Percentiles rank a stretch among this genome's conserved stretches.
phyloP scores from a whole-genome alignment of 2,888 invertebrate genomes.

The Melikaiella ostensackeni region DNA sequence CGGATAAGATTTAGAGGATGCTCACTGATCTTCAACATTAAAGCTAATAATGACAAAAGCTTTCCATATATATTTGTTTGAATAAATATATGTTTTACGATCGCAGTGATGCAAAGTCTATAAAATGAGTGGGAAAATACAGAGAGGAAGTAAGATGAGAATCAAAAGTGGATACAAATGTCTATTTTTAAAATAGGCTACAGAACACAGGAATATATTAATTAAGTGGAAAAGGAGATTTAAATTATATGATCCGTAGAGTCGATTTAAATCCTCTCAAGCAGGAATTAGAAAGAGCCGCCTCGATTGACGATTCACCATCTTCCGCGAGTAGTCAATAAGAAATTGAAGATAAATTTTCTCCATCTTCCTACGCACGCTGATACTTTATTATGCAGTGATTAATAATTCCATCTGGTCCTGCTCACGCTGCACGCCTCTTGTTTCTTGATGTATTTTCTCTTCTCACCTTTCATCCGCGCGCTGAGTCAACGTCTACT shows the following conservation, averaged over 20 bases:
- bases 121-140: no score
- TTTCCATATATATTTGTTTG: no score
- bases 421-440: slow-evolving; percentile 26
- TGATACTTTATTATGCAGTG: slow-evolving; percentile 53
- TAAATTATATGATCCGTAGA: slow-evolving; percentile 12
- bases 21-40: no score
- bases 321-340: slow-evolving; percentile 18
- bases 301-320: not conserved
- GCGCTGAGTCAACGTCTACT: slow-evolving; percentile 47
- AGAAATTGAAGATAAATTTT: slow-evolving; percentile 48
- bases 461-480: slow-evolving; percentile 48
- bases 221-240: not conserved
- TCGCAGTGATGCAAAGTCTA: no score
- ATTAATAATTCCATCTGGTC: slow-evolving; percentile 47
- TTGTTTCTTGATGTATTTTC: slow-evolving; percentile 22
- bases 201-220: no score
- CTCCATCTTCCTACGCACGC: slow-evolving; percentile 52
- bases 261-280: slow-evolving; percentile 14
- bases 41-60: no score
- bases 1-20: no score
- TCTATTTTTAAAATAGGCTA: no score
- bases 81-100: no score
- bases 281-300: slow-evolving; percentile 13
- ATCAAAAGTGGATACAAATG: no score
- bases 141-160: no score